Evolutionary conservation across 2,797 vertebrate genomes (phyloP).

Genomic region (Macropus fuliginosus): DNA sequence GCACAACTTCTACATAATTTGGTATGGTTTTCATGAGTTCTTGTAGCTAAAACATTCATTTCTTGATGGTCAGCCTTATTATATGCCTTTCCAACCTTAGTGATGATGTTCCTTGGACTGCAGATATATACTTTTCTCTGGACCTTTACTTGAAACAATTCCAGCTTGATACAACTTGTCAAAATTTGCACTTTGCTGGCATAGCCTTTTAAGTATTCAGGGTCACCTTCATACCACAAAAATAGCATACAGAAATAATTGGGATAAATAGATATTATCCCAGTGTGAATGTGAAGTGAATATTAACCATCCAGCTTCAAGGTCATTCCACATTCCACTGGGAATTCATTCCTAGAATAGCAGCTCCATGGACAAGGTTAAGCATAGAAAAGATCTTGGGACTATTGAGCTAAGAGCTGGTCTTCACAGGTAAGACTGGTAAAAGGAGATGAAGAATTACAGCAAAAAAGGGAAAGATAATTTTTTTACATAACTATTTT

Average conservation of each 20-base stretch:
- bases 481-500: constrained; percentile 35
- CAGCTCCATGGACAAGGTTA: constrained; percentile 9
- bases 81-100: background rate
- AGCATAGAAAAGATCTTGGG: constrained; percentile 14
- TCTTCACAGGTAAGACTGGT: constrained; percentile 32
- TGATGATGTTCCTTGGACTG: background rate
- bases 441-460: constrained; percentile 38
- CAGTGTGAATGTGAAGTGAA: background rate
- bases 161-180: background rate
- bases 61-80: background rate
- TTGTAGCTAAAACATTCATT: background rate
- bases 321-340: background rate
- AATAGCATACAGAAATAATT: constrained; percentile 3
- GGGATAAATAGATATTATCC: background rate
- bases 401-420: background rate
- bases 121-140: background rate
- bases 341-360: constrained; percentile 31
- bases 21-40: background rate
- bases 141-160: background rate
- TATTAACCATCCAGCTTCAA: background rate
- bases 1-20: background rate
- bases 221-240: background rate
- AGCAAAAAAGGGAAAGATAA: background rate
- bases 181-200: background rate
- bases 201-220: background rate